Base-by-base conservation (phyloP, 2,888 invertebrate species). In the Eupsilia transversa region DNA sequence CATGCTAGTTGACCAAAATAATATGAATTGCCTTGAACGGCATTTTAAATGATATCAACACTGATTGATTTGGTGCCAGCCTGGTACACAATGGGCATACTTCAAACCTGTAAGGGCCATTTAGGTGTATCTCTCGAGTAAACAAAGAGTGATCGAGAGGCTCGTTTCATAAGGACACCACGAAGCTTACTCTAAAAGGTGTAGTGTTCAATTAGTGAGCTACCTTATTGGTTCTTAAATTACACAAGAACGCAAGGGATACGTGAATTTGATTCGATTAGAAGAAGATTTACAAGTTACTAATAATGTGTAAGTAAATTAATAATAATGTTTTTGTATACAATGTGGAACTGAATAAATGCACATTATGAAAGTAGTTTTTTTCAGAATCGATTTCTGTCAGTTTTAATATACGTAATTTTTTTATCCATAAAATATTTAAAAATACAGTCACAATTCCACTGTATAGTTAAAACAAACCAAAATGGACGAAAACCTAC, bases 1-100 rank as follows among this genome's bases (percentile, higher is more conserved):
- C 80, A 79, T 63, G 77, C 35, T 63, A 1, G 73, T 73, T 52
- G 63, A 49, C 35, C 41, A 74, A 59, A 75, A 61, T 80, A n/a
- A 57, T 57, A 35, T 10, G 30, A n/a, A 57, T 63, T 35, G 14
- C 77, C 76, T 77, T 79, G 80, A 35, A 49, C 46, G 41, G 3
- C 60, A 38, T 79, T 79, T 79, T 54, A 57, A 77, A 77, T 57
- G 12, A 72, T 61, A 72, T 46, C 27, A 35, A 43, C 14, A 43
- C 27, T 20, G 49, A 52, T 56, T 49, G 38, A 71, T 80, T 38
- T 79, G n/a, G 3, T 12, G 17, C 27, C 17, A 41, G 4, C 6
- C 2, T 49, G 14, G 10, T 66, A 35, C 59, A 52, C 27, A 67
- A 59, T 77, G 77, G 23, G 2, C 17, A 7, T 52, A n/a, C 41